Conservation (phyloP, 2,888 invertebrate species). For the Tachina lurida region DNA sequence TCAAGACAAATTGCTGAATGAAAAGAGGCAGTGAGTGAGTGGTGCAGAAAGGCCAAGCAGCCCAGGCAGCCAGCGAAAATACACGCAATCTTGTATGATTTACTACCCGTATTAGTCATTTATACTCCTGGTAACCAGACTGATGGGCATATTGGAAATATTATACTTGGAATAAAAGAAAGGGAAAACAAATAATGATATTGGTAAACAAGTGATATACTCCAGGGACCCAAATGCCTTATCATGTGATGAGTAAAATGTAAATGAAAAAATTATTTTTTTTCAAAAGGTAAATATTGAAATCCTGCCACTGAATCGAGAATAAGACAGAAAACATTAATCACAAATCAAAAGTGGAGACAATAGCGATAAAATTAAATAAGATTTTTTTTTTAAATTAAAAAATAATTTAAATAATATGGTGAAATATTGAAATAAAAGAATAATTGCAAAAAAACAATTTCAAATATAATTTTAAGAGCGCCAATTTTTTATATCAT, state of each 20-base stretch:
- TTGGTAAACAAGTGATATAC: slow-evolving; percentile 69
- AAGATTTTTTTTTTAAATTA: no score
- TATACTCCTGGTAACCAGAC: slow-evolving; percentile 33
- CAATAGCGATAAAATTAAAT: no score
- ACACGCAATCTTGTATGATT: slow-evolving; percentile 36
- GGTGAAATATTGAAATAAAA: neutral
- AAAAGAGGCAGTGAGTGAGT: slow-evolving; percentile 65
- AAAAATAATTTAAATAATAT: no score
- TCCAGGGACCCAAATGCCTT: slow-evolving; percentile 65
- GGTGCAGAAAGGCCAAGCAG: slow-evolving; percentile 65
- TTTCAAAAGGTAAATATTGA: slow-evolving; percentile 45
- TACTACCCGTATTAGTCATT: slow-evolving; percentile 59
- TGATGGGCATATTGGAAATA: slow-evolving; percentile 60
- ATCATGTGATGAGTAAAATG: slow-evolving; percentile 50
- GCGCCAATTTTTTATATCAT: no score
- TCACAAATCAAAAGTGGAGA: no score
- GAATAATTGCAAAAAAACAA: neutral
- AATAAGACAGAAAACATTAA: neutral
- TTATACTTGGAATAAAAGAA: slow-evolving; percentile 56
- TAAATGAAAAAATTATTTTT: slow-evolving; percentile 40
- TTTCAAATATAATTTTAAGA: neutral
- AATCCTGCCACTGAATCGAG: neutral
- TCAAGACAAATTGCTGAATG: slow-evolving; percentile 72
- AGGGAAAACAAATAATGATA: slow-evolving; percentile 68
- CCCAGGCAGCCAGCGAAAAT: neutral